Conservation (phyloP, 2,888 invertebrate species). For the Tetranychus piercei region DNA sequence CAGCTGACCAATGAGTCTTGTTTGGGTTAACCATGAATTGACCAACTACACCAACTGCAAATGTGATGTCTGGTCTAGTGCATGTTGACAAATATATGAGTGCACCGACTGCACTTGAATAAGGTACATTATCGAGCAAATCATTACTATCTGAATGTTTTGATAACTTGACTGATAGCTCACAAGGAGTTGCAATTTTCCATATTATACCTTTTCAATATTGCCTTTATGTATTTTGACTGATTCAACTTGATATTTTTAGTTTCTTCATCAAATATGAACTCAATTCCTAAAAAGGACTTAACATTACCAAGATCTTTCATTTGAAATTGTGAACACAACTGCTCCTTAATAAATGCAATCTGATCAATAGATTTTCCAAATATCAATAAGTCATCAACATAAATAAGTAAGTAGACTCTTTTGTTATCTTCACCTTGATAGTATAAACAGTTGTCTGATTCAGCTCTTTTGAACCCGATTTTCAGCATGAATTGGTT, state of each 20-base stretch:
- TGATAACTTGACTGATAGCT: neutral
- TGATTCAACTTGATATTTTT: neutral
- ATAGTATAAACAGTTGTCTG: constrained; percentile 24
- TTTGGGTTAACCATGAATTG: constrained; percentile 7
- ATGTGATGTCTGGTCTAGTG: constrained; percentile 18
- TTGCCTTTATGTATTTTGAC: no score
- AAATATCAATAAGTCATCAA: constrained; percentile 24
- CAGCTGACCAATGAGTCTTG: constrained; percentile 11
- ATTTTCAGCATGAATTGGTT: constrained; percentile 14
- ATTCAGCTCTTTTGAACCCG: constrained; percentile 14
- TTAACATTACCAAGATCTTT: neutral
- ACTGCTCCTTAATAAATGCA: neutral
- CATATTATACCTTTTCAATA: constrained; percentile 11
- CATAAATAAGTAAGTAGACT: constrained; percentile 23
- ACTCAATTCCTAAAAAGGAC: constrained; percentile 15
- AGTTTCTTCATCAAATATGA: neutral
- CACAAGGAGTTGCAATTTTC: constrained; percentile 12
- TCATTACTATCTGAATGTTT: neutral
- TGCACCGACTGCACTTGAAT: constrained; percentile 12
- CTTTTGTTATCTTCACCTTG: constrained; percentile 4
- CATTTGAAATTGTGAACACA: constrained; percentile 12
- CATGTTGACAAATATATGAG: constrained; percentile 11
- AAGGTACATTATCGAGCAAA: neutral
- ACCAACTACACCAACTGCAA: constrained; percentile 6
- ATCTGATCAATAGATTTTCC: neutral